These are phyloP conservation scores for Oscheius sp. DNA, from an alignment of 2,888 invertebrate genomes.

Conservation along the genomic window DNA sequence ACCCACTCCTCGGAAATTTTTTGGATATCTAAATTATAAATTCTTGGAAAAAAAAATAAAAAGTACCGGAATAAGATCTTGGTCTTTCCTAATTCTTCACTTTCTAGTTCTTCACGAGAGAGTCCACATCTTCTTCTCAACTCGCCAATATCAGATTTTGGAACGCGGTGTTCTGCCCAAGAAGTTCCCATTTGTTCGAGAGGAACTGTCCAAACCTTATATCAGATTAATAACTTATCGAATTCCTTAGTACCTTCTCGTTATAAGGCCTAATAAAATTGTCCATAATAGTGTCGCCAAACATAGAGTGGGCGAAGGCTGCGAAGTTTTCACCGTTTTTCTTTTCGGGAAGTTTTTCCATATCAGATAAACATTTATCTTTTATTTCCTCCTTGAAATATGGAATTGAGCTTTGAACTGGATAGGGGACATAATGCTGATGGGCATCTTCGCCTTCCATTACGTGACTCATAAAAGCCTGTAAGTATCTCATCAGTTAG, in stretches of 20 bases:
- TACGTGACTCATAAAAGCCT: slow-evolving; percentile 43
- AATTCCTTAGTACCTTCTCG: slow-evolving; percentile 54
- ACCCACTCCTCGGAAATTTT: slow-evolving; percentile 50
- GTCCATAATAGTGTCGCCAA: slow-evolving; percentile 58
- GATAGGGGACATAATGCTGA: slow-evolving; percentile 41
- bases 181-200: slow-evolving; percentile 50
- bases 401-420: slow-evolving; percentile 38
- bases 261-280: slow-evolving; percentile 65
- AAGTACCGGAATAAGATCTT: slow-evolving; percentile 24
- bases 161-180: slow-evolving; percentile 60
- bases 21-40: slow-evolving; percentile 46
- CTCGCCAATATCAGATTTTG: slow-evolving; percentile 40
- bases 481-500: slow-evolving; percentile 21
- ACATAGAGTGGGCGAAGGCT: slow-evolving; percentile 51
- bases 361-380: slow-evolving; percentile 45
- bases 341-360: slow-evolving; percentile 32
- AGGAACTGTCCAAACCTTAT: slow-evolving; percentile 57
- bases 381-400: slow-evolving; percentile 48
- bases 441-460: slow-evolving; percentile 17
- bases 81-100: slow-evolving; percentile 26
- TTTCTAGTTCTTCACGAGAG: slow-evolving; percentile 4
- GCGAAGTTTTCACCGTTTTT: slow-evolving; percentile 48
- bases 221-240: background rate
- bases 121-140: slow-evolving; percentile 34
- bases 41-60: background rate